Base-by-base conservation (phyloP, 2,113 vertebrate species). In the Hyperopisus bebe region DNA sequence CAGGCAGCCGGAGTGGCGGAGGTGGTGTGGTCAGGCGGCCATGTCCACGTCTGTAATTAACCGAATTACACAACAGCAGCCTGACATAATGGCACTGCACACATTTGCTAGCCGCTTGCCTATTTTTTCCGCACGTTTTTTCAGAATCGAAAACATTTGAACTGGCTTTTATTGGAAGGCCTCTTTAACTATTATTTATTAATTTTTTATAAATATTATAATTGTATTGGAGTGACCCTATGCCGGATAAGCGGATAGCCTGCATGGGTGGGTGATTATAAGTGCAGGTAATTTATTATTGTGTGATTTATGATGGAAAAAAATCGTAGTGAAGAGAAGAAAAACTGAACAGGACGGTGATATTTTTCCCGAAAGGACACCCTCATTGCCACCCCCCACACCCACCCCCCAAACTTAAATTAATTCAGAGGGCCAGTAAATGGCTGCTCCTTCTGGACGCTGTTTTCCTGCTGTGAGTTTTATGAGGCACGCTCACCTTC, bases 401-500 rank as follows among this genome's bases (percentile, higher is more conserved):
- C 39, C 39, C 27, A 0, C 15, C 53, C 55, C 55, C 24, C 21
- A 62, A 24, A 24, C 50, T 84, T 13, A 74, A 74, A 74, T 35
- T 13, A 74, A 58, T 84, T 89, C 51, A 15, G 53, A 17, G 88
- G 92, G 89, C 51, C 84, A 91, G 91, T 88, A 92, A 92, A 93
- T 83, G 88, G 50, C 88, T 44, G 91, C n/a, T 90, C 88, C 91
- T 91, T 2, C 2, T 91, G 89, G 89, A 86, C 92, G 92, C 84
- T 24, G 90, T 94, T 95, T 94, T 93, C 35, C 94, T 91, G 91
- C 53, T 62, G 47, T 24, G 24, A 93, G 91, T 94, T 91, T 24
- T 91, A 91, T 91, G 91, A 93, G 91, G 93, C 94, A 93, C 89
- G 8, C 3, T 87, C 39, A 42, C 55, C 87, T 46, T 46, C 39